Evolutionary conservation across 2,113 vertebrate species (phyloP).

Genomic region (human (Homo sapiens)): GRCh38 chr5:149804501-149805000

Average conservation of each 20-base stretch:
- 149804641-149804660: too few species aligned
- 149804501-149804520: too few species aligned
- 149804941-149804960: neutral
- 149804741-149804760: neutral
- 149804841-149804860: neutral
- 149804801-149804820: neutral
- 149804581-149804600: too few species aligned
- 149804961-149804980: neutral
- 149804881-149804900: neutral
- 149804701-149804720: neutral
- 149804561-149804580: too few species aligned
- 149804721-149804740: too few species aligned
- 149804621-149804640: too few species aligned
- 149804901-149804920: neutral
- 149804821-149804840: neutral
- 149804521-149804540: neutral
- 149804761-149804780: neutral
- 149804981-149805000: neutral
- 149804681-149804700: too few species aligned
- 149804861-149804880: neutral
- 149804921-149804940: neutral
- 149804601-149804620: too few species aligned
- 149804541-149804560: neutral
- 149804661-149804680: too few species aligned
- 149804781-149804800: neutral